Evolutionary conservation across 1,140 invertebrate species (phyloP), one percentile per base, ranked within the genome.

Genomic region (Drosophila bifasciata): DNA sequence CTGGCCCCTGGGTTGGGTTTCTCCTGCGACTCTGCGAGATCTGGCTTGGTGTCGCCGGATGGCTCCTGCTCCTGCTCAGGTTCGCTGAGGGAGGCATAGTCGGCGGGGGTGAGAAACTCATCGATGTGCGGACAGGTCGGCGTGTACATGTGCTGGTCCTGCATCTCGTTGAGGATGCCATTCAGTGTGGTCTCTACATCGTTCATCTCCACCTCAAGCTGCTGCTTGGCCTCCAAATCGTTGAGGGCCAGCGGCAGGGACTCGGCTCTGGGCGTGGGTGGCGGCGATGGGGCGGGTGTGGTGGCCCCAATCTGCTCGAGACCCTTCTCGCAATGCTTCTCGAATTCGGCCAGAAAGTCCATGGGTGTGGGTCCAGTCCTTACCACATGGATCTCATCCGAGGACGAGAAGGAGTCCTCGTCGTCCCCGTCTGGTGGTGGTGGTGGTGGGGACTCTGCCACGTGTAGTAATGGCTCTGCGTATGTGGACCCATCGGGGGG

Each of bases 121-220:
- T 86, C 76, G 5, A 80, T 76, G 28, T 70, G 74, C 11, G 89
- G 49, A 49, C 81, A 86, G 5, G 70, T 80, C 3, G 89, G 89
- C 13, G 89, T 90, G 39, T 89, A 91, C 53, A 91, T 79, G 66
- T 91, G 89, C 28, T 91, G 76, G 52, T 91, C 89, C 52, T 91
- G 85, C 89, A 91, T 91, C 62, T 91, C 89, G 43, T 76, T 91
- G 3, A 91, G 61, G 17, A 91, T 91, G 43, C 89, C 89, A 52
- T 91, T 90, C n/a, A 91, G 40, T 4, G 89, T 91, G 1, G 28
- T 91, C 67, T 91, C 89, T 48, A 91, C 85, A 64, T 89, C 84
- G 44, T 89, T 89, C 70, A 90, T 90, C 67, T 90, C 89, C 36
- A 79, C 85, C 28, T 77, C 64, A 16, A 86, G 48, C 39, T 88